Conservation (phyloP, 1,140 invertebrate genomes). For the Trigoniulus corallinus region DNA sequence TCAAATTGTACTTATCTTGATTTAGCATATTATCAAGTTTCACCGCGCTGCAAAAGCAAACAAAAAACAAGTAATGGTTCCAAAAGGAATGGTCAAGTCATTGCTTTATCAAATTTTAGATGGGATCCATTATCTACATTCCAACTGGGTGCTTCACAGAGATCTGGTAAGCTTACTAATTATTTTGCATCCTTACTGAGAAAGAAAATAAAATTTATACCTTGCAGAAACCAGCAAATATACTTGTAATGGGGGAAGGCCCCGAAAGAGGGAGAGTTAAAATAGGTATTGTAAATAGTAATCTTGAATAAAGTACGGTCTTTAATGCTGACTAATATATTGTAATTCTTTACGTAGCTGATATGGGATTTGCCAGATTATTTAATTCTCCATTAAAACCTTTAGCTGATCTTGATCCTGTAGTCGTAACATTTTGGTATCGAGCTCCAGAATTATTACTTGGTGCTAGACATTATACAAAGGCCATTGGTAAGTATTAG, state of each 20-base stretch:
- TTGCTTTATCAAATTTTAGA: conserved; percentile 96
- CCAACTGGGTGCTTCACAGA: conserved; percentile 98
- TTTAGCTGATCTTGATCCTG: conserved; percentile 92
- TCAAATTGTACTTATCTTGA: conserved; percentile 1
- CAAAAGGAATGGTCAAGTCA: conserved; percentile 96
- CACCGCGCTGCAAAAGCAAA: conserved; percentile 96
- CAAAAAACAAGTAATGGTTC: conserved; percentile 90
- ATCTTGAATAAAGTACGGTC: no score
- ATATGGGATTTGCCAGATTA: conserved; percentile 99
- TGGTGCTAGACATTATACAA: conserved; percentile 94
- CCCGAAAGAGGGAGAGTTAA: conserved; percentile 91
- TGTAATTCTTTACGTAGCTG: conserved; percentile 37
- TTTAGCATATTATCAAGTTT: conserved; percentile 95
- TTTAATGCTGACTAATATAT: background rate
- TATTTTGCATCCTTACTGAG: no score
- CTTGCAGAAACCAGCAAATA: conserved; percentile 92
- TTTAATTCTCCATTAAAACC: conserved; percentile 98
- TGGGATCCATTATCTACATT: conserved; percentile 98
- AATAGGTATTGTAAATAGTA: conserved; percentile 41
- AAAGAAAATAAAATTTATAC: no score
- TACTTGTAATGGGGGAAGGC: conserved; percentile 98
- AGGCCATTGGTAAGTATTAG: conserved; percentile 67
- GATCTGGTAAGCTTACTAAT: conserved; percentile 55
- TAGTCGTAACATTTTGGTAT: conserved; percentile 99
- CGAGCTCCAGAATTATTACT: conserved; percentile 89